Base-by-base conservation (phyloP, 2,113 vertebrate genomes). In the Plotosus lineatus region DNA sequence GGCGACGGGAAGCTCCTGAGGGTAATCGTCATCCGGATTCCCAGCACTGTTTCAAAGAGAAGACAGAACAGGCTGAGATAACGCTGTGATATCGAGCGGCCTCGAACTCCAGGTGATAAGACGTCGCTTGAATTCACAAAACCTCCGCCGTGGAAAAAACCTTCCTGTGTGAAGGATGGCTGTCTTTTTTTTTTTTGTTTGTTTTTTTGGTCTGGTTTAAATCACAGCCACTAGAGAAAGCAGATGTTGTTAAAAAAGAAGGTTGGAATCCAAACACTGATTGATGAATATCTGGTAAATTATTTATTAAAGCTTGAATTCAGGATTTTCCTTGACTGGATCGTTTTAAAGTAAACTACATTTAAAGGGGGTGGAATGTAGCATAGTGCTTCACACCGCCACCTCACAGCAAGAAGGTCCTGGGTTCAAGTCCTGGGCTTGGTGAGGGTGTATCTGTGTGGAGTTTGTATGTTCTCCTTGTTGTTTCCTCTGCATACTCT, bases 1-100 rank as follows among this genome's bases (percentile, higher is more conserved):
- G 51, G 78, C 69, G 58, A 66, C 61, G 65, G 78, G 44, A 68
- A 69, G 63, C 83, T 80, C 65, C 42, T 79, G 73, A 79, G 58
- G 76, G 58, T 78, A 78, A 78, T 78, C 76, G 76, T 78, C 60
- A 63, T 78, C 76, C 61, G 60, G 76, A 78, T 78, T 78, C 76
- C 76, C 76, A 78, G 76, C 60, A 78, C 76, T 63, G 76, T 78
- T 78, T 78, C 42, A 78, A 78, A 78, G 42, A 65, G 42, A n/a
- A 78, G 76, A 78, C 76, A 65, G 58, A 78, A 78, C 58, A 63
- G 42, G 76, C 76, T 78, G 46, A 48, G 40, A 65, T 78, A 78
- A 65, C 76, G 28, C 60, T 48, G 69, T 73, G 69, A 73, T 73
- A 78, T 65, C 58, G 76, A 78, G 60, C 58, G 28, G 60, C 76